Evolutionary conservation across 2,113 vertebrate species (phyloP).

Genomic region (Boleophthalmus pectinirostris): DNA sequence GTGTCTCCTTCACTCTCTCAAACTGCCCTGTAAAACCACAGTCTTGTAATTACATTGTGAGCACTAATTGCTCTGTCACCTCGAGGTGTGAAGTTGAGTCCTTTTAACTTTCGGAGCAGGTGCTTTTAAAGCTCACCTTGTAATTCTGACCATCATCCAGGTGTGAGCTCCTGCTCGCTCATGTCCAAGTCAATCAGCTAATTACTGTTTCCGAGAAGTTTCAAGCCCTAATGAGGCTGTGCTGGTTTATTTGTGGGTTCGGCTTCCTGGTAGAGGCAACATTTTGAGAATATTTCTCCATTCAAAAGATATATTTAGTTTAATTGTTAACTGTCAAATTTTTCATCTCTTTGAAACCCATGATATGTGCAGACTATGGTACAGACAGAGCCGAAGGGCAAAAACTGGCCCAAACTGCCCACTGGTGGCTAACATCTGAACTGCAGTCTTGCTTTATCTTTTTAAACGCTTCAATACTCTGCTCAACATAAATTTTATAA

Average conservation of each 20-base stretch:
- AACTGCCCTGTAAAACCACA: neutral
- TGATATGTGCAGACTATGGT: too few relatives aligned
- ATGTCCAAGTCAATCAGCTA: conserved; percentile 14
- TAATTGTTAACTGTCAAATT: too few relatives aligned
- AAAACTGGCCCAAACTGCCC: conserved; percentile 61
- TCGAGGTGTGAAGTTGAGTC: conserved; percentile 40
- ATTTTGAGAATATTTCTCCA: too few relatives aligned
- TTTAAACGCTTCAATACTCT: too few relatives aligned
- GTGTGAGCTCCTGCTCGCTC: conserved; percentile 38
- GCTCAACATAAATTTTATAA: too few relatives aligned
- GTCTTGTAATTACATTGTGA: neutral
- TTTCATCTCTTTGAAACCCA: too few relatives aligned
- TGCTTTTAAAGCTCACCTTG: conserved; percentile 29
- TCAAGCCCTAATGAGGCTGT: neutral
- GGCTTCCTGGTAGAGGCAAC: too few relatives aligned
- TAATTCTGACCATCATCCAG: conserved; percentile 52
- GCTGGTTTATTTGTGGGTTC: neutral
- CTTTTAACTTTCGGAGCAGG: conserved; percentile 31
- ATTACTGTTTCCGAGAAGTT: conserved; percentile 18
- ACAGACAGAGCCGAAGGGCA: conserved; percentile 1
- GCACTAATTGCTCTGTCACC: conserved; percentile 11
- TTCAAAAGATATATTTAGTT: too few relatives aligned
- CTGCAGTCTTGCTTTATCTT: conserved; percentile 26
- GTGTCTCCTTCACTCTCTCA: conserved; percentile 15
- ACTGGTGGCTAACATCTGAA: conserved; percentile 56